Evolutionary conservation across 1,140 invertebrate species (phyloP).

Genomic region (Chymomyza costata): DNA sequence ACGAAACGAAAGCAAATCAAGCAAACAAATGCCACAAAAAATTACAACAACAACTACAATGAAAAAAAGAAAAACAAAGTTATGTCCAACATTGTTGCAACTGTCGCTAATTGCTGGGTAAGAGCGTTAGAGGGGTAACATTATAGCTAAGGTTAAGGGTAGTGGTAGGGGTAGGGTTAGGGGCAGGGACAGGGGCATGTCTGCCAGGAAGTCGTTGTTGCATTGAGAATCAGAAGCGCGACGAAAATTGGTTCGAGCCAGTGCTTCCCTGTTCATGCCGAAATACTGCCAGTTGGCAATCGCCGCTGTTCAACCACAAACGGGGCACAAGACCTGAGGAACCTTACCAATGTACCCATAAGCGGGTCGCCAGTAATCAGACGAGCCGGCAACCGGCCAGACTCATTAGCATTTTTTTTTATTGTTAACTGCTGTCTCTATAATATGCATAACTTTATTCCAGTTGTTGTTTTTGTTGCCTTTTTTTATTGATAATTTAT

Average conservation of each 20-base stretch:
- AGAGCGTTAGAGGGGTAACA: too few species aligned
- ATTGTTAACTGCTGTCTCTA: conserved; percentile 54
- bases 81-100: conserved; percentile 53
- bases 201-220: conserved; percentile 55
- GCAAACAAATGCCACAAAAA: conserved; percentile 42
- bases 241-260: conserved; percentile 61
- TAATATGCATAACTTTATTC: conserved; percentile 12
- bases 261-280: not conserved
- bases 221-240: conserved; percentile 66
- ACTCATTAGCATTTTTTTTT: conserved; percentile 67
- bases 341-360: too few species aligned
- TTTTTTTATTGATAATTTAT: conserved; percentile 69
- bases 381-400: too few species aligned
- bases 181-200: conserved; percentile 8
- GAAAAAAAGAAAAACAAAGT: conserved; percentile 20
- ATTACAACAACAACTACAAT: not conserved
- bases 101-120: conserved; percentile 64
- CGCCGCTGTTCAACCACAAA: conserved; percentile 39
- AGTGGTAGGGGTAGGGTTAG: conserved; percentile 9
- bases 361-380: too few species aligned
- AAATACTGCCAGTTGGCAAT: conserved; percentile 39
- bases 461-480: conserved; percentile 37
- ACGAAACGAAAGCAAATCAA: conserved; percentile 38
- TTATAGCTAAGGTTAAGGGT: too few species aligned
- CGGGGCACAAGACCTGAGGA: not conserved